Percentiles rank a stretch among this genome's conserved stretches.
Conservation (phyloP, 2,797 vertebrate species). For the Schizopygopsis malacanthus region DNA sequence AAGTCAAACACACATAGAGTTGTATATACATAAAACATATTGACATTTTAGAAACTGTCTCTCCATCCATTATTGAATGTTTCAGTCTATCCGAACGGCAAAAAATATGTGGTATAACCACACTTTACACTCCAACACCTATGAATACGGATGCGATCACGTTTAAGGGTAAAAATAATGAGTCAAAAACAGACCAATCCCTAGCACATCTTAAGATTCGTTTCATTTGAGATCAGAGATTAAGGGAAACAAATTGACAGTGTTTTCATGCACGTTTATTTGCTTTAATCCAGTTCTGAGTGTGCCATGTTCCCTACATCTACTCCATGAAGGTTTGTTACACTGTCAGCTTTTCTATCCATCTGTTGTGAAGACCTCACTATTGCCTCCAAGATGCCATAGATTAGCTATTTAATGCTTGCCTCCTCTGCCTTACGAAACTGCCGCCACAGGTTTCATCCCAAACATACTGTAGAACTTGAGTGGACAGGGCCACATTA, state of each 20-base stretch:
- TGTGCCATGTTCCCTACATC: conserved; percentile 30
- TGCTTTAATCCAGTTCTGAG: conserved; percentile 38
- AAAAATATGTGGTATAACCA: not conserved
- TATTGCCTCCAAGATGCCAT: conserved; percentile 39
- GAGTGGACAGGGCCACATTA: too few species aligned
- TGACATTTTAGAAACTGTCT: too few species aligned
- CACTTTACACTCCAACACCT: not conserved
- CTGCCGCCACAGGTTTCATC: conserved; percentile 63
- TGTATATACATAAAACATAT: too few species aligned
- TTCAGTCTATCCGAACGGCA: not conserved
- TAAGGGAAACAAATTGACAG: not conserved
- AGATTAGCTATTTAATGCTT: conserved; percentile 54
- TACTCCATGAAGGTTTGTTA: conserved; percentile 60
- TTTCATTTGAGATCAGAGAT: not conserved
- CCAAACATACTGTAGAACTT: conserved; percentile 51
- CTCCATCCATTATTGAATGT: not conserved
- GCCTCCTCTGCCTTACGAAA: conserved; percentile 51
- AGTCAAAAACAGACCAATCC: conserved; percentile 14
- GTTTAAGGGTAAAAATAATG: conserved; percentile 16
- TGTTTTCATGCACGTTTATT: not conserved
- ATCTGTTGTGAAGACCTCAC: conserved; percentile 72
- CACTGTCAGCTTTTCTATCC: conserved; percentile 71
- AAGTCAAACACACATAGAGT: not conserved
- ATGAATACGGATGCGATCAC: not conserved
- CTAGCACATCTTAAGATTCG: conserved; percentile 1